Percentiles rank a stretch among this genome's conserved stretches.
Evolutionary conservation across 2,797 vertebrate genomes (phyloP).

Genomic region (Pseudomugil tenellus): DNA sequence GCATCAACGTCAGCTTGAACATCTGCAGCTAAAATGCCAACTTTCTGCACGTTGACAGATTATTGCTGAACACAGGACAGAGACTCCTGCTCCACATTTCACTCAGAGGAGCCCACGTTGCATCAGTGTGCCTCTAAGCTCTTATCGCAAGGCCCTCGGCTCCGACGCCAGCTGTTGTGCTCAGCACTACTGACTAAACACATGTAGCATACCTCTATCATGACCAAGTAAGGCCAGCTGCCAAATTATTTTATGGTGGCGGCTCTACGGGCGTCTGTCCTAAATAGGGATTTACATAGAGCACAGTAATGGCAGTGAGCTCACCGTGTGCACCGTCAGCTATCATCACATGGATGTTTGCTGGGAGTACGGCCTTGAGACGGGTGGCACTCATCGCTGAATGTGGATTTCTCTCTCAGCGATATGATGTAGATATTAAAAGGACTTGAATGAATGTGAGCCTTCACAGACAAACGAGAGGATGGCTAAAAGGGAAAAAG

Average conservation of each 20-base stretch:
- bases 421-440: conserved; percentile 68
- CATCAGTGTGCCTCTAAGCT: conserved; percentile 68
- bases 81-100: conserved; percentile 49
- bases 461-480: conserved; percentile 59
- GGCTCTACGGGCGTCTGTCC: conserved; percentile 52
- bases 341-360: conserved; percentile 56
- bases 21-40: conserved; percentile 24
- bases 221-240: conserved; percentile 74
- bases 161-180: conserved; percentile 74
- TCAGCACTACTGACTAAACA: conserved; percentile 74
- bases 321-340: conserved; percentile 44
- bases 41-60: neutral
- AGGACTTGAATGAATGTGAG: conserved; percentile 63
- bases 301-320: conserved; percentile 43
- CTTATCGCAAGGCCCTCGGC: conserved; percentile 68
- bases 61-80: conserved; percentile 7
- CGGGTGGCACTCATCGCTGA: conserved; percentile 57
- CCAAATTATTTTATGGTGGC: conserved; percentile 72
- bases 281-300: conserved; percentile 73
- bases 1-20: neutral
- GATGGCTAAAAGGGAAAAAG: conserved; percentile 45
- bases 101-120: conserved; percentile 48
- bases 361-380: conserved; percentile 64
- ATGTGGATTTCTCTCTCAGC: conserved; percentile 62
- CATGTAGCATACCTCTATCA: conserved; percentile 65